Conservation (phyloP, 1,140 invertebrate species). For the Neuroterus valhalla region DNA sequence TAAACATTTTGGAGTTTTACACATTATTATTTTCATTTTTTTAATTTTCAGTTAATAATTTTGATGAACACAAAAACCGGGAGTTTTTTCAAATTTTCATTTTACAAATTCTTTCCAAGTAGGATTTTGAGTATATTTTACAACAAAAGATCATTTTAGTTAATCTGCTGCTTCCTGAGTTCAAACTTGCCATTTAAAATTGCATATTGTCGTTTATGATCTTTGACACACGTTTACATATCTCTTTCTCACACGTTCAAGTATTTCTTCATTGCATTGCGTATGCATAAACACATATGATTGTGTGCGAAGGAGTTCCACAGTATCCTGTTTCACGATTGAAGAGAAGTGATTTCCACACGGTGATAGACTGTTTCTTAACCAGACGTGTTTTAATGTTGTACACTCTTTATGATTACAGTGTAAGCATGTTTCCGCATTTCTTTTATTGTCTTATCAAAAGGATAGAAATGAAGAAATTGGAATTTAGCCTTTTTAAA, state of each 20-base stretch:
- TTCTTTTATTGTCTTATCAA: conserved; percentile 27
- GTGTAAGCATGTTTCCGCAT: conserved; percentile 18
- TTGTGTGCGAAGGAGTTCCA: not conserved
- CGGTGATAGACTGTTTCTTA: conserved; percentile 11
- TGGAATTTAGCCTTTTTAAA: not conserved
- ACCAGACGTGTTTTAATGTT: conserved; percentile 21
- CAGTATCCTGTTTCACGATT: conserved; percentile 23
- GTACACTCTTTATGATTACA: conserved; percentile 27
- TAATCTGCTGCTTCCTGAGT: not conserved
- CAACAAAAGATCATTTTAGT: too few species aligned
- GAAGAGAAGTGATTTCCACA: conserved; percentile 1
- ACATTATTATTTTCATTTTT: too few species aligned
- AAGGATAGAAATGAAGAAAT: not conserved
- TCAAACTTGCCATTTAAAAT: conserved; percentile 13
- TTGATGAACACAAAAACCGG: too few species aligned
- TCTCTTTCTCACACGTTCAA: not conserved
- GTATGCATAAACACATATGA: conserved; percentile 6
- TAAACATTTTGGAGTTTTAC: too few species aligned
- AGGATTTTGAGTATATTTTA: too few species aligned
- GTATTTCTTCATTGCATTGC: not conserved
- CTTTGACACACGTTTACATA: conserved; percentile 15
- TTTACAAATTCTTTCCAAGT: too few species aligned
- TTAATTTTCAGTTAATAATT: too few species aligned
- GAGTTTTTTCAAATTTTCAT: too few species aligned
- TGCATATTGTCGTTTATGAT: conserved; percentile 23